A percentile compares a stretch with the other conserved stretches of the same genome.
phyloP scores from a whole-genome alignment of 2,797 vertebrate species.

The Protosalanx chinensis region DNA sequence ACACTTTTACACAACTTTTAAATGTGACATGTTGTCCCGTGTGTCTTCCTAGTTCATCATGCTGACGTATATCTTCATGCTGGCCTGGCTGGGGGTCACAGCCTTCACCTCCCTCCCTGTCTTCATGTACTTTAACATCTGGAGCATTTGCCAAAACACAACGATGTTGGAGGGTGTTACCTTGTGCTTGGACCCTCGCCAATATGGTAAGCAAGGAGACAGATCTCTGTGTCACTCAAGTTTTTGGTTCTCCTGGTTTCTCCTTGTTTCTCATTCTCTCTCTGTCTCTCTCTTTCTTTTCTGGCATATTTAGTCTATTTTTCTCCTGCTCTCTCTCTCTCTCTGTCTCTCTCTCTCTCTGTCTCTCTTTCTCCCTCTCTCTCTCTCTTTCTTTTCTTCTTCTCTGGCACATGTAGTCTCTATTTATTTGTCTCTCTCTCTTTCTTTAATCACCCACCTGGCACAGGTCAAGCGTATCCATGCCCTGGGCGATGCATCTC shows the following conservation, averaged over 20 bases:
- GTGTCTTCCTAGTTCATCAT: slow-evolving; percentile 88
- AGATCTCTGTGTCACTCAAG: background rate
- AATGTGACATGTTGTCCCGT: background rate
- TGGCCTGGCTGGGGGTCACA: slow-evolving; percentile 97
- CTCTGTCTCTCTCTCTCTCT: background rate
- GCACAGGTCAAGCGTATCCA: background rate
- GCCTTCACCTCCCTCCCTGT: slow-evolving; percentile 96
- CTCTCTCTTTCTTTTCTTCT: too few relatives aligned
- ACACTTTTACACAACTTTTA: background rate
- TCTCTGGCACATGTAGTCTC: too few relatives aligned
- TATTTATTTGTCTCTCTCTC: background rate
- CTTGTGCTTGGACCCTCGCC: slow-evolving; percentile 94
- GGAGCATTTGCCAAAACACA: slow-evolving; percentile 94
- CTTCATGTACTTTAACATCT: slow-evolving; percentile 98
- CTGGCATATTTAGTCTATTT: too few relatives aligned
- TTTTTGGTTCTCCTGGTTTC: too few relatives aligned
- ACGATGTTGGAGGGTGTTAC: slow-evolving; percentile 82
- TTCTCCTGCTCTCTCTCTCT: background rate
- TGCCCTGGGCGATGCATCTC: background rate
- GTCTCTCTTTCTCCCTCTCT: background rate
- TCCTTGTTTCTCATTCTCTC: background rate
- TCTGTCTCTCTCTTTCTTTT: background rate
- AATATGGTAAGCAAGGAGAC: slow-evolving; percentile 80
- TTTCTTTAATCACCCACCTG: background rate
- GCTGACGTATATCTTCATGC: slow-evolving; percentile 99